These are phyloP conservation scores for Colletes collaris DNA, from an alignment of 2,888 invertebrate genomes.

Conservation along the genomic window DNA sequence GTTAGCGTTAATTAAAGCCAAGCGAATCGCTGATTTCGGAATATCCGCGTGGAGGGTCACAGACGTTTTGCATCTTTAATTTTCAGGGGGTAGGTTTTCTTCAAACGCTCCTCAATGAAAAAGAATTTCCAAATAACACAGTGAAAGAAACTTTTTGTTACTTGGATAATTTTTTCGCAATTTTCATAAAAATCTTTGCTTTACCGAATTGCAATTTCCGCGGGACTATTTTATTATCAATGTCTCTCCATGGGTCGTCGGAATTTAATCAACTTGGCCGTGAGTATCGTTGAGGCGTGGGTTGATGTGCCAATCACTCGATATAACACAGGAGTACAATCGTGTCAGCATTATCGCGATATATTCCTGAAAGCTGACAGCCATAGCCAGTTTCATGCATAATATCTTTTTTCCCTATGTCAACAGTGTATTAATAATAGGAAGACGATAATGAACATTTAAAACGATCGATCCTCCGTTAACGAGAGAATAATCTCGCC, in stretches of 20 bases:
- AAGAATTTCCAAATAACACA: background rate
- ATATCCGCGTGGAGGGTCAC: background rate
- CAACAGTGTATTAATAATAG: conserved; percentile 3
- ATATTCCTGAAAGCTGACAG: conserved; percentile 14
- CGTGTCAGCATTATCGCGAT: conserved; percentile 14
- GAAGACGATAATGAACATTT: conserved; percentile 6
- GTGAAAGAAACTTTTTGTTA: too few species aligned
- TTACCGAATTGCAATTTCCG: background rate
- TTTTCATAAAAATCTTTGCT: too few species aligned
- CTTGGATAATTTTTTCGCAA: too few species aligned
- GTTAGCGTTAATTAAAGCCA: conserved; percentile 70
- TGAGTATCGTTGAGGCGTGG: background rate
- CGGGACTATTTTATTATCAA: conserved; percentile 25
- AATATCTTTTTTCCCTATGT: background rate
- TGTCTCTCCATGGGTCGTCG: conserved; percentile 5
- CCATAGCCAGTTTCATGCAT: conserved; percentile 1
- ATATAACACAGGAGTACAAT: conserved; percentile 17
- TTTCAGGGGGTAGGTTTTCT: background rate
- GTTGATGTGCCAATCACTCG: conserved; percentile 19
- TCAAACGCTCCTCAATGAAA: background rate
- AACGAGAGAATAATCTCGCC: background rate
- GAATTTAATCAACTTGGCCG: conserved; percentile 40
- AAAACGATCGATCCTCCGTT: background rate
- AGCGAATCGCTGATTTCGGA: conserved; percentile 35
- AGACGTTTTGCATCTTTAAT: conserved; percentile 3